Percentiles rank a stretch among this genome's conserved stretches.
Conservation (phyloP, 2,113 vertebrate species). For the Siniperca knerii region DNA sequence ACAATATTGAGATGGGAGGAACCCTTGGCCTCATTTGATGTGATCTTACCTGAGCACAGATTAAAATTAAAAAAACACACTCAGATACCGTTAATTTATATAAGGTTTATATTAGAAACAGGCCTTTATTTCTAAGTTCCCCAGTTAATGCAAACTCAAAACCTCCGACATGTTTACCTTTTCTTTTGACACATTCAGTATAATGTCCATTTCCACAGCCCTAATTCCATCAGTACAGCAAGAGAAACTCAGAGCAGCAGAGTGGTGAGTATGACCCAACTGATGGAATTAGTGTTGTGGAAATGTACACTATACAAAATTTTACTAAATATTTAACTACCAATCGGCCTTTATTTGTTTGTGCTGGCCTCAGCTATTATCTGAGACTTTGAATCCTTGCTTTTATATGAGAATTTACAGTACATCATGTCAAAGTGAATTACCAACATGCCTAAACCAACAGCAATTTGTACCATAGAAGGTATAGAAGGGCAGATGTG, state of each 20-base stretch:
- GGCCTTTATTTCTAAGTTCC: neutral
- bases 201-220: neutral
- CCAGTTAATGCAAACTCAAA: neutral
- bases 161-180: neutral
- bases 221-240: neutral
- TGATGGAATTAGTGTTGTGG: neutral
- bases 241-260: neutral
- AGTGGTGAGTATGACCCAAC: neutral
- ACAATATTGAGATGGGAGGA: constrained; percentile 94
- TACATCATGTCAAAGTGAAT: too few relatives aligned
- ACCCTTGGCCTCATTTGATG: constrained; percentile 82
- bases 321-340: neutral
- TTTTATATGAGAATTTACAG: neutral
- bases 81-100: neutral
- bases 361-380: neutral
- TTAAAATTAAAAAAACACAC: neutral
- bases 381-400: neutral
- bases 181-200: neutral
- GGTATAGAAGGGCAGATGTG: neutral
- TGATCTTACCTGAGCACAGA: constrained; percentile 86
- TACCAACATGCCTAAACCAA: neutral
- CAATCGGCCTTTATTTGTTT: neutral
- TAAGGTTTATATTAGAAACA: neutral
- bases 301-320: neutral
- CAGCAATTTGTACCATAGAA: neutral